These are phyloP conservation scores for Tokudaia muenninki DNA, from an alignment of 2,797 vertebrate species.

Conservation along the genomic window DNA sequence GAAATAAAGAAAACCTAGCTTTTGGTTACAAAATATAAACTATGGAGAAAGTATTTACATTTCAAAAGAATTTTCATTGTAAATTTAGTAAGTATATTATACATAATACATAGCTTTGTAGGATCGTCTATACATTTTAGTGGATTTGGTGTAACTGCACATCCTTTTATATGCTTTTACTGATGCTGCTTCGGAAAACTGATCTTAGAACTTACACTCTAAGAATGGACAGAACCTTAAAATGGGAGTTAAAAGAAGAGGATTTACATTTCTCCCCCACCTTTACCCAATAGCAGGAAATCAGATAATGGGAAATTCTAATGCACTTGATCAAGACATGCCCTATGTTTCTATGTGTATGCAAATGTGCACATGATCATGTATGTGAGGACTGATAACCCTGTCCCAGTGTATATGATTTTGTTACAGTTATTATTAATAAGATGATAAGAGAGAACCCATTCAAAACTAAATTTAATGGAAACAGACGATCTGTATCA, in stretches of 20 bases:
- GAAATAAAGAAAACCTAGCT: neutral
- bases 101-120: constrained; percentile 17
- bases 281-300: neutral
- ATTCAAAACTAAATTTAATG: neutral
- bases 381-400: neutral
- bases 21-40: constrained; percentile 38
- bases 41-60: constrained; percentile 9
- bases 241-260: neutral
- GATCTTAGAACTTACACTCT: neutral
- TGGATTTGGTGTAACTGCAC: neutral
- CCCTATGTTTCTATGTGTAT: neutral
- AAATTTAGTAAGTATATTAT: constrained; percentile 37
- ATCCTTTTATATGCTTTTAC: neutral
- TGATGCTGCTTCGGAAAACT: neutral
- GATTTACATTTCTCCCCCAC: neutral
- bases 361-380: rapidly evolving
- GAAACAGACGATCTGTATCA: neutral
- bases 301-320: neutral
- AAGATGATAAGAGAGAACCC: neutral
- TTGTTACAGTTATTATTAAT: neutral
- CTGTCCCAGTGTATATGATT: neutral
- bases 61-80: constrained; percentile 29
- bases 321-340: neutral
- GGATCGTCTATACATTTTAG: neutral
- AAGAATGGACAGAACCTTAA: neutral